A percentile compares a stretch with the other conserved stretches of the same genome.
Conservation (phyloP, 2,888 invertebrate genomes). For the Andrena fulva region DNA sequence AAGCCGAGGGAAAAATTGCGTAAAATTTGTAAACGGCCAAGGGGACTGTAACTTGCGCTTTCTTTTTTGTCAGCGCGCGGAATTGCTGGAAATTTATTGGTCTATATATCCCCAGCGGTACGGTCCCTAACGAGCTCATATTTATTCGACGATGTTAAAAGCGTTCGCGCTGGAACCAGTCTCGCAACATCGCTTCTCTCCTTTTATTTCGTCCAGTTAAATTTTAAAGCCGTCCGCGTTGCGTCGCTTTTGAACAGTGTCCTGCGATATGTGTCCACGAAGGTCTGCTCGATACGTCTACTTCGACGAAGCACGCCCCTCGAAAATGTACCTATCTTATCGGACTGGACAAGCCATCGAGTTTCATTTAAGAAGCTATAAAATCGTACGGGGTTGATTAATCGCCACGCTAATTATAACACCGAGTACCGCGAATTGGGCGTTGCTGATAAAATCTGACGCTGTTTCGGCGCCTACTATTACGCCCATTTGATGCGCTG, state of each 20-base stretch:
- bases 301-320: not conserved
- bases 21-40: not conserved
- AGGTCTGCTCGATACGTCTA: not conserved
- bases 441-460: slow-evolving; percentile 5
- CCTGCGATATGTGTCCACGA: not conserved
- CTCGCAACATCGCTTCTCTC: not conserved
- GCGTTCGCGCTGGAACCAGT: not conserved
- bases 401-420: too few species aligned
- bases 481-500: too few species aligned
- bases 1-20: not conserved
- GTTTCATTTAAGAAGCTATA: not conserved
- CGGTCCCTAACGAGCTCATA: not conserved
- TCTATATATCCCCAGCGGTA: too few species aligned
- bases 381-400: too few species aligned
- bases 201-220: not conserved
- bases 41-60: not conserved
- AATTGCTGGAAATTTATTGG: not conserved
- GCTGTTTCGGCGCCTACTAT: too few species aligned
- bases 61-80: not conserved
- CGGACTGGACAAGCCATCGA: not conserved
- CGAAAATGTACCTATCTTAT: slow-evolving; percentile 1
- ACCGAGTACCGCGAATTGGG: not conserved
- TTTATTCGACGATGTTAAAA: slow-evolving; percentile 9
- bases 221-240: not conserved
- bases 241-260: not conserved